Percentiles rank a stretch among this genome's conserved stretches.
Conservation (phyloP, 2,113 vertebrate species). For the Stigmatopora argus region DNA sequence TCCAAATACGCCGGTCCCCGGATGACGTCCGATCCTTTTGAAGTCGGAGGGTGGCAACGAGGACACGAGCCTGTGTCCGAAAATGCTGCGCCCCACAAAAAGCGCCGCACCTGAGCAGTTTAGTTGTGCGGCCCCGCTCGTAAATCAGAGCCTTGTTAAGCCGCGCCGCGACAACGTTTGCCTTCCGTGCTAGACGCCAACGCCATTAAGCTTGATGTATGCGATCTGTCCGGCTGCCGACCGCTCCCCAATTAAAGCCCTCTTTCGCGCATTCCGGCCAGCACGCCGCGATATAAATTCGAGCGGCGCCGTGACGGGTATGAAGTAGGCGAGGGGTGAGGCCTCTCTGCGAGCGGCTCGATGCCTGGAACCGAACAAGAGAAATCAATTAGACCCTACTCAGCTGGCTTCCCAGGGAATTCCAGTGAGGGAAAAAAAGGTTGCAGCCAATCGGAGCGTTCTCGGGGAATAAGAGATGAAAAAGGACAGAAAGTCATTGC, state of each 20-base stretch:
- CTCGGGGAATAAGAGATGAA: conserved; percentile 7
- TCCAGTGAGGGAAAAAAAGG: conserved; percentile 40
- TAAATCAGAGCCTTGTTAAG: conserved; percentile 59
- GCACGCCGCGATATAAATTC: background rate
- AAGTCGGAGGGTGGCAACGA: too few species aligned
- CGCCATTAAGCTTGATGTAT: conserved; percentile 47
- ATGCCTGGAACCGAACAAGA: conserved; percentile 63
- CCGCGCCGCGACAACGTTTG: conserved; percentile 48
- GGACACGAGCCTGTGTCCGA: conserved; percentile 22
- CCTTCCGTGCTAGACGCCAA: conserved; percentile 37
- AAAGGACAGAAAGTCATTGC: conserved; percentile 35
- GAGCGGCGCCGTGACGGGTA: background rate
- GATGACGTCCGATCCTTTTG: too few species aligned
- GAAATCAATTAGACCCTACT: conserved; percentile 70
- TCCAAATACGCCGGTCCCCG: too few species aligned
- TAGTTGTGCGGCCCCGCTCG: conserved; percentile 41
- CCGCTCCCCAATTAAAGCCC: conserved; percentile 22
- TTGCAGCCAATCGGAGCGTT: conserved; percentile 39
- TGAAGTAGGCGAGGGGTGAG: conserved; percentile 52
- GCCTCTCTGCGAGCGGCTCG: conserved; percentile 52
- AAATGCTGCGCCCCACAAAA: conserved; percentile 32
- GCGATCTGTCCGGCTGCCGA: conserved; percentile 9
- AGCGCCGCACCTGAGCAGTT: conserved; percentile 33
- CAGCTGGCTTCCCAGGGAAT: conserved; percentile 54
- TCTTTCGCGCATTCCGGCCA: background rate